Percentiles rank a stretch among this genome's conserved stretches.
Conservation (phyloP, 1,140 invertebrate genomes). For the Lasioglossum baleicum region DNA sequence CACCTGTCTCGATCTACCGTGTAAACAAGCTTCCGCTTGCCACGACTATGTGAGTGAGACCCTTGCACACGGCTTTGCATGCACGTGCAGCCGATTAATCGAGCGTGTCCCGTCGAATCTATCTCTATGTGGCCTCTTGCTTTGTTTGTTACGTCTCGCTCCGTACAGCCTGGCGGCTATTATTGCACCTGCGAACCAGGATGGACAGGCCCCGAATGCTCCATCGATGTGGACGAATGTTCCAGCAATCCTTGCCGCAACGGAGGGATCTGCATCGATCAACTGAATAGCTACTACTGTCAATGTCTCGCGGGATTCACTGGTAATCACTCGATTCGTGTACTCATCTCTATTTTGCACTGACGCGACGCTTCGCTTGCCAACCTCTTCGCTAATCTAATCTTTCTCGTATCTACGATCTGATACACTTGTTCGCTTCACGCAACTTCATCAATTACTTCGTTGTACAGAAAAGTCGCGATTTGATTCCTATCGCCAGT, state of each 20-base stretch:
- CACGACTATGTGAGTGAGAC: conserved; percentile 82
- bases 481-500: too few relatives aligned
- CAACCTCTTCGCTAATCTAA: too few relatives aligned
- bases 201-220: conserved; percentile 84
- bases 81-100: conserved; percentile 32
- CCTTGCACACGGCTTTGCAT: conserved; percentile 40
- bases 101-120: conserved; percentile 11
- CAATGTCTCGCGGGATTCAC: conserved; percentile 85
- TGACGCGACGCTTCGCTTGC: background rate
- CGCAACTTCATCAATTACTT: too few relatives aligned
- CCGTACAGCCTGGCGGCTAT: conserved; percentile 81
- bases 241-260: conserved; percentile 84
- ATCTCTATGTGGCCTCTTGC: conserved; percentile 47
- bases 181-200: conserved; percentile 87
- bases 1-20: conserved; percentile 81
- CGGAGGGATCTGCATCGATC: conserved; percentile 85
- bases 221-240: conserved; percentile 81
- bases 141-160: conserved; percentile 44
- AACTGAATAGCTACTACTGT: conserved; percentile 84
- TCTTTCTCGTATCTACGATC: too few relatives aligned
- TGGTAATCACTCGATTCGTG: conserved; percentile 74
- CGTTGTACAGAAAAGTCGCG: too few relatives aligned
- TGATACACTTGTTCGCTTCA: too few relatives aligned
- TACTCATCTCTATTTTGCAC: background rate
- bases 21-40: conserved; percentile 81